Evolutionary conservation across 1,140 invertebrate genomes (phyloP).

Genomic region (Brachystomella parvula): DNA sequence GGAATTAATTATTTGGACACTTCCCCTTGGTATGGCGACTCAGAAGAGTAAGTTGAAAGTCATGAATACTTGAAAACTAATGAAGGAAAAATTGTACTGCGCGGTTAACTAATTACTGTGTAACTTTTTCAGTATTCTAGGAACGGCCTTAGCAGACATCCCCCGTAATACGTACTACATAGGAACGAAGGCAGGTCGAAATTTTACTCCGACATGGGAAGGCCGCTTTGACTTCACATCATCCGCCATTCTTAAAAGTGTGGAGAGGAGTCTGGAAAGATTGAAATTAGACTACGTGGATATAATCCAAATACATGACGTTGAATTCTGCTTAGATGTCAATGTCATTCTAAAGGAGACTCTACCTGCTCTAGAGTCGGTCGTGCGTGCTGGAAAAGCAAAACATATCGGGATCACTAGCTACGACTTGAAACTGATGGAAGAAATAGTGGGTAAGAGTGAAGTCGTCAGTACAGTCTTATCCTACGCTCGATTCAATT

Average conservation of each 20-base stretch:
- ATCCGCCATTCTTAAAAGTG: conserved; percentile 60
- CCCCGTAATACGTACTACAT: conserved; percentile 78
- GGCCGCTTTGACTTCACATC: conserved; percentile 82
- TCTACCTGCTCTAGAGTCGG: not conserved
- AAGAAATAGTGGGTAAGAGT: conserved; percentile 60
- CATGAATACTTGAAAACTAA: not conserved
- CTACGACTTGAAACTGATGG: conserved; percentile 68
- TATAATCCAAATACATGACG: conserved; percentile 80
- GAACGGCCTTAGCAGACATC: conserved; percentile 69
- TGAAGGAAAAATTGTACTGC: not conserved
- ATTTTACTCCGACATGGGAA: conserved; percentile 60
- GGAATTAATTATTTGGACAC: conserved; percentile 91
- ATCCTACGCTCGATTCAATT: conserved; percentile 66
- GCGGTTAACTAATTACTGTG: conserved; percentile 59
- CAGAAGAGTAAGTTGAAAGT: conserved; percentile 4
- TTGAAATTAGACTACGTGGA: conserved; percentile 78
- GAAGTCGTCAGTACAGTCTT: conserved; percentile 58
- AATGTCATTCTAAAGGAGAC: conserved; percentile 68
- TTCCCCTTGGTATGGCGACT: conserved; percentile 23
- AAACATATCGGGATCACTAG: conserved; percentile 78
- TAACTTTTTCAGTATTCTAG: conserved; percentile 68
- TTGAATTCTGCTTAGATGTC: conserved; percentile 73
- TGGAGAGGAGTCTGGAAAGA: conserved; percentile 66
- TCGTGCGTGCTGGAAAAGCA: conserved; percentile 65
- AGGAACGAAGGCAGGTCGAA: conserved; percentile 79